Percentiles rank a stretch among this genome's conserved stretches.
These are phyloP conservation scores for Marasmarcha lunaedactyla DNA, from an alignment of 2,888 invertebrate genomes.

Conservation along the genomic window DNA sequence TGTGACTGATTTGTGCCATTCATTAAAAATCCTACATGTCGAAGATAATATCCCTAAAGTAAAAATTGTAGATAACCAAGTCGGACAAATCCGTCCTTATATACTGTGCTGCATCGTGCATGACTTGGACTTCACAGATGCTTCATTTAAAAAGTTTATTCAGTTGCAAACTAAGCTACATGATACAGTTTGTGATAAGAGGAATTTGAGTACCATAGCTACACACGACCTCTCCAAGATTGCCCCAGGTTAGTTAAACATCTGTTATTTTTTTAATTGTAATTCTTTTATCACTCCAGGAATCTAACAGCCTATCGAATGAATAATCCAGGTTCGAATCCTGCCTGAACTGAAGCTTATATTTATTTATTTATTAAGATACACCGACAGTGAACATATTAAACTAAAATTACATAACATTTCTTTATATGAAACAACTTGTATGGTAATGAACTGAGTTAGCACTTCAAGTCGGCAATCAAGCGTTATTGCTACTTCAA, in stretches of 20 bases:
- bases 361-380: slow-evolving; percentile 3
- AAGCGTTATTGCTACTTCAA: no score
- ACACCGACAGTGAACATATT: no score
- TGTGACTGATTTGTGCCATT: slow-evolving; percentile 41
- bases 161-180: slow-evolving; percentile 83
- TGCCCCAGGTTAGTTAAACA: slow-evolving; percentile 49
- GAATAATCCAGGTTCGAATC: no score
- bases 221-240: slow-evolving; percentile 83
- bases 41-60: slow-evolving; percentile 60
- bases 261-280: not conserved
- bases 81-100: slow-evolving; percentile 74
- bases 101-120: slow-evolving; percentile 80
- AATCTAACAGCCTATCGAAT: no score
- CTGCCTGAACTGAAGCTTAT: no score
- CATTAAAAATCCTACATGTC: slow-evolving; percentile 53
- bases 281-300: no score
- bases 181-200: slow-evolving; percentile 80
- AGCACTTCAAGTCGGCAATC: no score
- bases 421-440: no score
- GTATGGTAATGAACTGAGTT: no score
- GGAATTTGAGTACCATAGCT: slow-evolving; percentile 83
- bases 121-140: slow-evolving; percentile 72
- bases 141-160: slow-evolving; percentile 80
- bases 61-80: slow-evolving; percentile 65
- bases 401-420: no score